Evolutionary conservation across 92 coral and sea anemone genomes (phyloP), one percentile per base, ranked within the genome.

Genomic region (Pocillopora meandrina): DNA sequence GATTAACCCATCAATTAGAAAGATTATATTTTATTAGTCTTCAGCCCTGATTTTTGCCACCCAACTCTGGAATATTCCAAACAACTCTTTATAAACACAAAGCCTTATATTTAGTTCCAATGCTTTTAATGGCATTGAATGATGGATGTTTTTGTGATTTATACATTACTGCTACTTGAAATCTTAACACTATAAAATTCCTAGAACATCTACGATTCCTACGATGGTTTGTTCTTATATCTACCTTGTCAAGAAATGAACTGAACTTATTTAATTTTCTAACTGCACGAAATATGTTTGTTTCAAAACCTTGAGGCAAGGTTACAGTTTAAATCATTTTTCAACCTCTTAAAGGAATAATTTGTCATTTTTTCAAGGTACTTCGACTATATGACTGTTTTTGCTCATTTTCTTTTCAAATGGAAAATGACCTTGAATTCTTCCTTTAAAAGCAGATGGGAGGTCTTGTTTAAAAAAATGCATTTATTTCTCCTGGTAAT

Each of bases 381-480:
- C 56, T 34, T 70, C 2, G 21, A 34, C 12, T 34, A 70, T 33
- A 20, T 8, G 31, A 19, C 33, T 5, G 74, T 36, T 15, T 1
- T 33, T 52, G 33, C 17, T 33, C 0, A 14, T 57, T 57, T 59
- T 12, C 21, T 70, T 55, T 70, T 70, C 1, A 36, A 70, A 26
- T 26, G 52, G 56, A 7, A 26, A 31, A 10, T 17, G 56, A 26
- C 36, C 66, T 12, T 16, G 3, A 7, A 15, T 20, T 26, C 20
- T 61, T 64, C n/a, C 59, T 35, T 35, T 1, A 55, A 21, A 26
- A 21, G 1, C 2, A 33, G 10, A 63, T 49, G 31, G 64, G 65
- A 60, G 64, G 26, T 47, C 20, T 47, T 19, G 58, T 78, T 78
- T 10, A 57, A 78, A 64, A 56, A 62, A 58, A 78, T 64, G 35